Evolutionary conservation across 1,140 invertebrate genomes (phyloP), one percentile per base, ranked within the genome.

Genomic region (Ips typographus): DNA sequence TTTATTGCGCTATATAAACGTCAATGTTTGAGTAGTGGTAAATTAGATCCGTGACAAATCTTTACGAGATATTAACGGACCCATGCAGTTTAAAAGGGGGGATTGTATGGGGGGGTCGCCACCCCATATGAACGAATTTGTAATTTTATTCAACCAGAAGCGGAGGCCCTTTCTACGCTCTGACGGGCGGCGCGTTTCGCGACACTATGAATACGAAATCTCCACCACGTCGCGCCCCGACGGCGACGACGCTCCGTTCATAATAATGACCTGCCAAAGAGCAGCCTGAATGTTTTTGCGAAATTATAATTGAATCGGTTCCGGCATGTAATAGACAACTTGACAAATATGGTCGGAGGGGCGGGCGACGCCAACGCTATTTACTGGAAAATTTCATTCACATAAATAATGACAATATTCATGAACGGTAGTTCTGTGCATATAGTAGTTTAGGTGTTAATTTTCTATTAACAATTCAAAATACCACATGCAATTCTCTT

Each of bases 101-200:
- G 37, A 40, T 38, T 8, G 8, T 5, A 55, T 55, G 64, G 64
- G 44, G 64, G 53, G 55, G 58, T 37, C 36, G 56, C 37, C 51
- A 49, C 51, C 57, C 43, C 58, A 64, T 70, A 72, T 68, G 72
- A 71, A 66, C 70, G 67, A 72, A 74, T 73, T 75, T 75, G 72
- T 75, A 75, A 75, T 75, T 75, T 75, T 69, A 75, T 72, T 72
- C 73, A 63, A 63, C 61, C 55, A 72, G 70, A 59, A 64, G 49
- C 68, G 39, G 40, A 40, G 53, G 64, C 65, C 41, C 51, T 65
- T 64, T 70, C 71, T 66, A 40, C 64, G 61, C 56, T 72, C 58
- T 62, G 51, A 51, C 56, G 66, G 22, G 38, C 58, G 44, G 55
- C 58, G 63, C 68, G 51, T 53, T 60, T 52, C 65, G 47, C 65